Evolutionary conservation across 1,140 invertebrate species (phyloP), one percentile per base, ranked within the genome.

Genomic region (Lasaia peninsularis): DNA sequence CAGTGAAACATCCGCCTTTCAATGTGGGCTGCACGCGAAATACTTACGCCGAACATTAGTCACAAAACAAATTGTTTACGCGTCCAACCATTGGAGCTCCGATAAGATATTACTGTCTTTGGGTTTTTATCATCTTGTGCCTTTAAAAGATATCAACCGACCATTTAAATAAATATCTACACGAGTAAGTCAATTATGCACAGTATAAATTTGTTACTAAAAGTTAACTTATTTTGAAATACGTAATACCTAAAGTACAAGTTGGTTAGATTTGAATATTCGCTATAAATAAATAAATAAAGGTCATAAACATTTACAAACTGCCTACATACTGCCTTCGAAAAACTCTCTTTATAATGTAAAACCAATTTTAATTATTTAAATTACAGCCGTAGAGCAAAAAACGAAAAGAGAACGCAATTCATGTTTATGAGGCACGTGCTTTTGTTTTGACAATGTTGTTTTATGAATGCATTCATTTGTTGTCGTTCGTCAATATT

Each of bases 51-150:
- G 53, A 64, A 60, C 66, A 69, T 71, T 75, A 70, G 53, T 73
- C 69, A 80, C 66, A 70, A 69, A 70, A 69, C 70, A 55, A 58
- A 75, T 71, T 86, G 78, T 81, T 85, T 83, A 78, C 78, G 69
- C 69, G 64, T 56, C 65, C 61, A 44, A 60, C 66, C 65, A 63
- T 66, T 75, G 67, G 52, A 65, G 68, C 57, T 70, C 67, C 78
- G 78, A 84, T 84, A 84, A 84, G 78, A 84, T 78, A 68, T 28
- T 31, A 57, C 35, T 52, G 56, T 63, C 62, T 64, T 61, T 20
- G 57, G 35, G 56, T 44, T 35, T 62, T 56, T 48, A 33, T 58
- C 58, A 24, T 48, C 16, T 24, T 34, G 14, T 33, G 51, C 14
- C 32, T 52, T 33, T 16, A 24, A 52, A 31, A 52, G 24, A 24